A percentile compares a stretch with the other conserved stretches of the same genome.
phyloP scores from a whole-genome alignment of 2,113 vertebrate genomes.

The Natator depressus region DNA sequence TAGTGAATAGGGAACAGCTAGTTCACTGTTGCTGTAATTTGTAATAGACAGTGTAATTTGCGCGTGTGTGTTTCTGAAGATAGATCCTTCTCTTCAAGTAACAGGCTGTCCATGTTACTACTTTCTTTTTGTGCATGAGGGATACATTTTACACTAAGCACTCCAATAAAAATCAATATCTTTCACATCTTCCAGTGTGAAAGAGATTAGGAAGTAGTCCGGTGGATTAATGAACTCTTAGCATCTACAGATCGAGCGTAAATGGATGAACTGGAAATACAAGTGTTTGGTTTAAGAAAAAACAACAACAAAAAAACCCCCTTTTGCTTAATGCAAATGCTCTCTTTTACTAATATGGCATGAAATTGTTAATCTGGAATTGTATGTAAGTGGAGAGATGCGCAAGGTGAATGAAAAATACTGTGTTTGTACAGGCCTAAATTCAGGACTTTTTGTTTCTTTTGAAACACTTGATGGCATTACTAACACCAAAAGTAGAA shows the following conservation, averaged over 20 bases:
- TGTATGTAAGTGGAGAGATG: background rate
- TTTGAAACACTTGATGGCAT: background rate
- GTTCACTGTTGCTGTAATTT: background rate
- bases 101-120: background rate
- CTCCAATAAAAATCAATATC: background rate
- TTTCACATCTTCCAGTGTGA: background rate
- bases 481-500: background rate
- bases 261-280: background rate
- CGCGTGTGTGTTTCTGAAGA: background rate
- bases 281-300: background rate
- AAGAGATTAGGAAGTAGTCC: background rate
- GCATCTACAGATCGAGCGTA: background rate
- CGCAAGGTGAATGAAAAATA: background rate
- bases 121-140: background rate
- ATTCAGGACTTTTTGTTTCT: background rate
- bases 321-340: background rate
- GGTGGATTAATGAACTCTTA: background rate
- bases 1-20: conserved; percentile 5
- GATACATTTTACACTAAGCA: background rate
- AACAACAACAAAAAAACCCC: background rate
- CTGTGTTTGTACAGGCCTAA: background rate
- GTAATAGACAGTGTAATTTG: background rate
- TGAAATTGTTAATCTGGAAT: background rate
- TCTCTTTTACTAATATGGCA: background rate
- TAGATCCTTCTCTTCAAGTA: background rate